Base-by-base conservation (phyloP, 2,888 invertebrate genomes). In the Chydorus sphaericus region DNA sequence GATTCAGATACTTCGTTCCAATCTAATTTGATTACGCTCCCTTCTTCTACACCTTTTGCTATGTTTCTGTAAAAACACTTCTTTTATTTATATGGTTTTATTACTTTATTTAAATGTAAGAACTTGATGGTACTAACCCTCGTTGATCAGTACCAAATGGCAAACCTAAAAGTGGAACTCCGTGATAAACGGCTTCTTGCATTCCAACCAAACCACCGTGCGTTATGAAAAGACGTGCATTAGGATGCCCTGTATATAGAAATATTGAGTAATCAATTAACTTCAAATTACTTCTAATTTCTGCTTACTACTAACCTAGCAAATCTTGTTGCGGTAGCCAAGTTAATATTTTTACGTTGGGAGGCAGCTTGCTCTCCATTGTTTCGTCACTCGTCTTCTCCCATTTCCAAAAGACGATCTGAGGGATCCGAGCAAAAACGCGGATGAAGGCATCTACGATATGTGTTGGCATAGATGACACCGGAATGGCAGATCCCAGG, bases 331-430 rank as follows among this genome's bases (percentile, higher is more conserved):
- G 89, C 1, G 88, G 87, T 62, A 83, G 64, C 83, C 83, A 84
- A 60, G 78, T 77, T 57, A 71, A 68, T 5, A 76, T 68, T 49
- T 75, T 68, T 1, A 83, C 70, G 66, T 85, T 84, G 54, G 75
- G 70, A 26, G 79, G 77, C 61, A 80, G 73, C 65, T 5, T n/a
- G n/a, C 11, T 20, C 3, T 39, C 39, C 16, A 16, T 39, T n/a
- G n/a, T n/a, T 20, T 26, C 14, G 14, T 7, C 11, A 16, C 74
- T 69, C 26, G 80, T 76, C 1, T 76, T 80, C 63, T 86, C 86
- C 71, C 85, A 87, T 67, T 87, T 88, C 88, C 88, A 88, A 1
- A 89, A 69, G 26, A 89, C 83, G 61, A 84, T 77, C 66, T 85
- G 86, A 0, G 87, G 86, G 37, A 89, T 69, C 23, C 81, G 78